These are phyloP conservation scores for Proisotoma minuta DNA, from an alignment of 2,888 invertebrate genomes.

Conservation along the genomic window DNA sequence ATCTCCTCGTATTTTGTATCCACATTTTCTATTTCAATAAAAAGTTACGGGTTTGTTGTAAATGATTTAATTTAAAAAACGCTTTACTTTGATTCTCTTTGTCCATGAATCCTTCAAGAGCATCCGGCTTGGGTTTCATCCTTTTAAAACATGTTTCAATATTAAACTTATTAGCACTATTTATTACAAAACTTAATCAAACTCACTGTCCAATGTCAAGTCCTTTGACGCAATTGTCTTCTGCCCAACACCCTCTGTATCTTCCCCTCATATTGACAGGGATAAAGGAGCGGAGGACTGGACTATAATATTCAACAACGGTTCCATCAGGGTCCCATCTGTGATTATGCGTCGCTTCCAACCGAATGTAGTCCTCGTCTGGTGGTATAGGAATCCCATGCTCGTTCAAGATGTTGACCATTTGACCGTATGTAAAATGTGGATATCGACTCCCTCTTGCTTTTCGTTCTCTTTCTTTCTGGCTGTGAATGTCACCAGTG, in stretches of 20 bases:
- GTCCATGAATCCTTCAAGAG: slow-evolving; percentile 29
- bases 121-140: slow-evolving; percentile 28
- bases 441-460: not conserved
- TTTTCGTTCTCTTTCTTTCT: not conserved
- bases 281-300: slow-evolving; percentile 25
- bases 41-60: not conserved
- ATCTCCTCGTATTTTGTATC: slow-evolving; percentile 24
- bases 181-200: not conserved
- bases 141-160: slow-evolving; percentile 11
- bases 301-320: slow-evolving; percentile 28
- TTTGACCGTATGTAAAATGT: slow-evolving; percentile 9
- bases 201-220: slow-evolving; percentile 25
- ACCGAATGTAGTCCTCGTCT: slow-evolving; percentile 20
- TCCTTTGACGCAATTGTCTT: slow-evolving; percentile 25
- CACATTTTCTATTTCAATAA: slow-evolving; percentile 13
- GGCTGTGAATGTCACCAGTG: not conserved
- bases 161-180: not conserved
- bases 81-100: slow-evolving; percentile 21
- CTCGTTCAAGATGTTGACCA: slow-evolving; percentile 7
- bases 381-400: slow-evolving; percentile 23
- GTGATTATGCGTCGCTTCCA: slow-evolving; percentile 13
- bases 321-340: slow-evolving; percentile 33
- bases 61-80: not conserved
- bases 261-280: slow-evolving; percentile 33
- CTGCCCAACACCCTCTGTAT: slow-evolving; percentile 27